phyloP scores from a whole-genome alignment of 1,140 invertebrate species.

The Anastatus disparis region DNA sequence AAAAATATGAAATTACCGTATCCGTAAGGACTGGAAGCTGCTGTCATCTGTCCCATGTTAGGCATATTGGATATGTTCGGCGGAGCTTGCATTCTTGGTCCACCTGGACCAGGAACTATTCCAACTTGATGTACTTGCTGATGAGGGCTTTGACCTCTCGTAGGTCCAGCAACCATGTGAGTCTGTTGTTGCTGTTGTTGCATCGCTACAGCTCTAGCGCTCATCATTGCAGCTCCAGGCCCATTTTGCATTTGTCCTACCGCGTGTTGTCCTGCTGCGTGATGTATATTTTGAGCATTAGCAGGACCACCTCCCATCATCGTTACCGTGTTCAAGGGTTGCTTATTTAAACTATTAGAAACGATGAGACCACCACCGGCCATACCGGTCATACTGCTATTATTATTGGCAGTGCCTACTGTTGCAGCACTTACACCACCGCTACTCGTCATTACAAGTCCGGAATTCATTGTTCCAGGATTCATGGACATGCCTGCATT shows the following conservation, averaged over 20 bases:
- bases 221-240: slow-evolving; percentile 69
- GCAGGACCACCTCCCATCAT: slow-evolving; percentile 61
- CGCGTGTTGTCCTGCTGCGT: slow-evolving; percentile 60
- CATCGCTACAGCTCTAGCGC: slow-evolving; percentile 68
- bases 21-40: slow-evolving; percentile 67
- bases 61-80: slow-evolving; percentile 62
- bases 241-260: slow-evolving; percentile 75
- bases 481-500: slow-evolving; percentile 74
- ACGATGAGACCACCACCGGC: slow-evolving; percentile 71
- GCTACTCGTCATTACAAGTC: slow-evolving; percentile 68
- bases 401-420: slow-evolving; percentile 67
- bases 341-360: slow-evolving; percentile 75
- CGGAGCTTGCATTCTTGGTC: slow-evolving; percentile 69
- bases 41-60: slow-evolving; percentile 63
- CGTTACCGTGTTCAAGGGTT: slow-evolving; percentile 68
- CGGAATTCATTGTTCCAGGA: slow-evolving; percentile 70
- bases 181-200: slow-evolving; percentile 68
- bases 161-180: slow-evolving; percentile 65
- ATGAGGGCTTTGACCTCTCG: slow-evolving; percentile 63
- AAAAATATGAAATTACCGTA: slow-evolving; percentile 59
- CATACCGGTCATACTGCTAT: slow-evolving; percentile 69
- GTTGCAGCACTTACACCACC: slow-evolving; percentile 63
- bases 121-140: slow-evolving; percentile 62
- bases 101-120: slow-evolving; percentile 64
- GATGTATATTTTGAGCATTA: slow-evolving; percentile 63